A percentile compares a stretch with the other conserved stretches of the same genome.
These are phyloP conservation scores for Sericinus montela DNA, from an alignment of 2,888 invertebrate genomes.

Conservation along the genomic window DNA sequence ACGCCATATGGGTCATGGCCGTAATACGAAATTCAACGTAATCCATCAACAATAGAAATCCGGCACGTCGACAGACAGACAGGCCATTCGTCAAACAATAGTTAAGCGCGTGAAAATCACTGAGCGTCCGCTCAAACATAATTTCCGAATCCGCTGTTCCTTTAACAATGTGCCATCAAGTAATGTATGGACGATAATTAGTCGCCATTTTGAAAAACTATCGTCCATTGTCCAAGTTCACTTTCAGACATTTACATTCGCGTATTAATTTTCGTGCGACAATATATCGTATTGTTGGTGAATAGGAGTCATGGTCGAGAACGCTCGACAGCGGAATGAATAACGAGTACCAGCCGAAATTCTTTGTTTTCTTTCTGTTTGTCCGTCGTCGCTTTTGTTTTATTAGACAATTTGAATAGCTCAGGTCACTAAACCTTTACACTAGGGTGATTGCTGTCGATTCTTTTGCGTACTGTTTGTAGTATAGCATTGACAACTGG, in stretches of 20 bases:
- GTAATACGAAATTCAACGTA: constrained; percentile 15
- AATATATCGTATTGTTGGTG: constrained; percentile 20
- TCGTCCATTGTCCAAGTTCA: constrained; percentile 30
- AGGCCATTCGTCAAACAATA: constrained; percentile 25
- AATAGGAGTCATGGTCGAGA: constrained; percentile 15
- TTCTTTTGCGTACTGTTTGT: background rate
- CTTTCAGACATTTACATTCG: constrained; percentile 28
- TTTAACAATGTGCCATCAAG: constrained; percentile 28
- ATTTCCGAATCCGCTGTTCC: constrained; percentile 33
- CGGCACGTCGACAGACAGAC: constrained; percentile 20
- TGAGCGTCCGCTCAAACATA: constrained; percentile 26
- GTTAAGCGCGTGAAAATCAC: constrained; percentile 22
- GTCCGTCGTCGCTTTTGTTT: constrained; percentile 8
- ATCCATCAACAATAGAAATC: constrained; percentile 32
- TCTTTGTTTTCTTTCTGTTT: constrained; percentile 14
- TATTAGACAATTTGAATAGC: constrained; percentile 7
- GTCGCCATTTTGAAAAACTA: constrained; percentile 36
- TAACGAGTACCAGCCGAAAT: constrained; percentile 10
- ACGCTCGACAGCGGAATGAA: constrained; percentile 6
- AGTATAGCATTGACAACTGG: too few relatives aligned
- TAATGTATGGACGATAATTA: constrained; percentile 39
- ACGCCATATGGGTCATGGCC: background rate
- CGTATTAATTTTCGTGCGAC: constrained; percentile 13
- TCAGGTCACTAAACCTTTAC: constrained; percentile 5
- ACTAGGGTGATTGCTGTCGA: background rate